A percentile compares a stretch with the other conserved stretches of the same genome.
Conservation (phyloP, 2,797 vertebrate species). For the Macropodus opercularis region DNA sequence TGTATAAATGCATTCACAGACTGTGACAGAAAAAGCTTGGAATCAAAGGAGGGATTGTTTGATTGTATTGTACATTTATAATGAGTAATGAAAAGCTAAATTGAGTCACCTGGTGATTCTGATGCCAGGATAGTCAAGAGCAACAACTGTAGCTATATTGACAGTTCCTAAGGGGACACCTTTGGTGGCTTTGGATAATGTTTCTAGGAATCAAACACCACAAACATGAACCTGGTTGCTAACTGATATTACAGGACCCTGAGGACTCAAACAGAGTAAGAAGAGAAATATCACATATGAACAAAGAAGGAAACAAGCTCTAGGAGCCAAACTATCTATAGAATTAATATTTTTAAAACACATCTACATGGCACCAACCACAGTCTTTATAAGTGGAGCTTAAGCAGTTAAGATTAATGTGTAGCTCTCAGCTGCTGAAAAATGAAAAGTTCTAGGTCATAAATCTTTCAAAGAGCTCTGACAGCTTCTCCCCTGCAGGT, state of each 20-base stretch:
- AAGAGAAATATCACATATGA: neutral
- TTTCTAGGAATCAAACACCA: neutral
- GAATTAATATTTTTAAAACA: conserved; percentile 8
- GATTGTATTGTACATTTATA: neutral
- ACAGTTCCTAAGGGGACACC: neutral
- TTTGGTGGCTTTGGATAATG: neutral
- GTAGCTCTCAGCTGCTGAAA: conserved; percentile 40
- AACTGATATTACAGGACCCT: neutral
- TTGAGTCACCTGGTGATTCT: neutral
- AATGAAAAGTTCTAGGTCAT: conserved; percentile 41
- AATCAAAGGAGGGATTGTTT: conserved; percentile 1
- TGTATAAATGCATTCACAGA: neutral
- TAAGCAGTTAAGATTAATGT: conserved; percentile 42
- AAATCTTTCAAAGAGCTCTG: conserved; percentile 54
- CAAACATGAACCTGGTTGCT: neutral
- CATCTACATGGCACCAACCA: conserved; percentile 12
- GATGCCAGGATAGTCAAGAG: neutral
- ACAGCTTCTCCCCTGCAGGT: conserved; percentile 47
- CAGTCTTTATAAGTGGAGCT: conserved; percentile 15
- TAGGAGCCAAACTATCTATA: neutral
- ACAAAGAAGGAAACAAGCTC: neutral
- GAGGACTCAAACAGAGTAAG: too few species aligned
- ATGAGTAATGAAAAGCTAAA: neutral
- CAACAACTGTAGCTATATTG: neutral
- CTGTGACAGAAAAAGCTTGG: neutral